phyloP scores from a whole-genome alignment of 2,797 vertebrate genomes.

The Sciurus vulgaris region DNA sequence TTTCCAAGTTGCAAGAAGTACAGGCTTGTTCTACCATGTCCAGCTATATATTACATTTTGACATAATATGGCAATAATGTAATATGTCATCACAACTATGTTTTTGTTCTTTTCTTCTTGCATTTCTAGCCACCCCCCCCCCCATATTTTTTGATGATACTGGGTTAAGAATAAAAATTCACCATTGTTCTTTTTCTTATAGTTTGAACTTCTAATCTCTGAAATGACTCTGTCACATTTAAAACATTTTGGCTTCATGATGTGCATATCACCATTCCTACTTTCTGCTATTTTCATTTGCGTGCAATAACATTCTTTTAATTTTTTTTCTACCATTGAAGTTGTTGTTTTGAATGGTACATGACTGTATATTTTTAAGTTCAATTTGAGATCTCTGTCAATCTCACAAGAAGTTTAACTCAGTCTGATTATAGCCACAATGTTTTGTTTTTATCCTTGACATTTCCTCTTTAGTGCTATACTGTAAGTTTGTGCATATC shows the following conservation, averaged over 20 bases:
- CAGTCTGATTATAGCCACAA: neutral
- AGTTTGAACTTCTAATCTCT: neutral
- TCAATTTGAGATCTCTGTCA: neutral
- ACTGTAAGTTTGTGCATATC: neutral
- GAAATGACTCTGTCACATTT: neutral
- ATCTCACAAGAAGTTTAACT: neutral
- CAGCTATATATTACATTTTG: neutral
- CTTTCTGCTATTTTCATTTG: neutral
- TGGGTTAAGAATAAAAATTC: neutral
- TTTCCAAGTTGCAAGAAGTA: too few species aligned
- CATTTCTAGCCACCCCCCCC: conserved; percentile 15
- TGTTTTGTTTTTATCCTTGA: neutral
- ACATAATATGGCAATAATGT: neutral
- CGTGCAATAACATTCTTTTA: neutral
- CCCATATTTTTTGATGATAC: neutral
- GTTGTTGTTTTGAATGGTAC: neutral
- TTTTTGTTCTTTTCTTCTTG: neutral
- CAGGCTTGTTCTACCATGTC: too few species aligned
- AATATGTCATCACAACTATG: neutral
- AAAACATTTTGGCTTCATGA: conserved; percentile 8
- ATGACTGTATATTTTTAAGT: neutral
- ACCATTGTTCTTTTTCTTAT: neutral
- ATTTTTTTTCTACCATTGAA: neutral
- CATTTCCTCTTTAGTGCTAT: neutral
- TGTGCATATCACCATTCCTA: neutral